Evolutionary conservation across 2,113 vertebrate species (phyloP).

Genomic region (Corythaeola cristata): DNA sequence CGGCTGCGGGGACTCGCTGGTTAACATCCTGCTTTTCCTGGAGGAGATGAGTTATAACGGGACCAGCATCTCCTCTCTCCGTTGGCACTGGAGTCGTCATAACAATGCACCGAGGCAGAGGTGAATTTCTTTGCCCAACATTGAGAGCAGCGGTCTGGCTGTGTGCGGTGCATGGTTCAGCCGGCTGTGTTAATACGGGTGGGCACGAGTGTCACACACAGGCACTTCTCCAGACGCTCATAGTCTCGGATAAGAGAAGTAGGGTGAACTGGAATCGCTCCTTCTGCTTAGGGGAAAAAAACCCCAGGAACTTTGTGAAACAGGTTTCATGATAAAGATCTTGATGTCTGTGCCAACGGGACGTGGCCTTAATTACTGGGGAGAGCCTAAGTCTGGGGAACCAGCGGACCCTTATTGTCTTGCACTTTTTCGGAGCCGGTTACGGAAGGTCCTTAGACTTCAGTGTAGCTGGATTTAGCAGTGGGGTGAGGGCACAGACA

Average conservation of each 20-base stretch:
- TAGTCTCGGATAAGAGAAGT: neutral
- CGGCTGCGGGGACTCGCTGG: conserved; percentile 71
- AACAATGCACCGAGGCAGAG: conserved; percentile 84
- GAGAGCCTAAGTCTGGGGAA: conserved; percentile 8
- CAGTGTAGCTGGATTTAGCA: conserved; percentile 74
- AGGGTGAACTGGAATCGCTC: neutral
- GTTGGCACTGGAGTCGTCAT: conserved; percentile 78
- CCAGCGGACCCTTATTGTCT: conserved; percentile 19
- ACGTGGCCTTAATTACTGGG: neutral
- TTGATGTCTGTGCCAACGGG: neutral
- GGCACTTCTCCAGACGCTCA: conserved; percentile 17
- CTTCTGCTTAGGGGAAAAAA: neutral
- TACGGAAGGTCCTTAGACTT: conserved; percentile 74
- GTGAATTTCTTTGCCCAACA: conserved; percentile 76
- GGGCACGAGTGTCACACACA: conserved; percentile 60
- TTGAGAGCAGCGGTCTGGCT: conserved; percentile 40
- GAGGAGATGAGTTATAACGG: conserved; percentile 83
- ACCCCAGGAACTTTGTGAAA: neutral
- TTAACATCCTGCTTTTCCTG: conserved; percentile 76
- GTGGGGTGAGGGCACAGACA: conserved; percentile 72
- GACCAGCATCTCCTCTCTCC: conserved; percentile 76
- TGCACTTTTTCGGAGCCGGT: conserved; percentile 73
- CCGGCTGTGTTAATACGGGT: neutral
- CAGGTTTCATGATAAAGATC: neutral
- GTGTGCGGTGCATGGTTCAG: neutral